These are phyloP conservation scores for Galeopsomyia nigrocyanea DNA, from an alignment of 2,888 invertebrate species.

Conservation along the genomic window DNA sequence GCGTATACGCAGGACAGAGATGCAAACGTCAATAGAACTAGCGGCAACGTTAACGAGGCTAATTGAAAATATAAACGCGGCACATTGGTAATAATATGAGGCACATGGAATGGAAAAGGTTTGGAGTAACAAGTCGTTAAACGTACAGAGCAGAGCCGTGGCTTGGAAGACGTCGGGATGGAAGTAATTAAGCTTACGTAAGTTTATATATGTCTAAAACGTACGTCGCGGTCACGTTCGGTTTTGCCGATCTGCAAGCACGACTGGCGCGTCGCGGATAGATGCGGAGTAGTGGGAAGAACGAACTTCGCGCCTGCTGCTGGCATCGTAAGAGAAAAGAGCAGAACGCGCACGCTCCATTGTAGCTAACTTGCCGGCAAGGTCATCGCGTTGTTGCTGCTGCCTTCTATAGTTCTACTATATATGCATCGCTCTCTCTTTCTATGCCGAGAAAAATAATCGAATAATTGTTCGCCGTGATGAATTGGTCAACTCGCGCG, in stretches of 20 bases:
- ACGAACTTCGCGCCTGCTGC: slow-evolving; percentile 15
- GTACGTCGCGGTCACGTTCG: neutral
- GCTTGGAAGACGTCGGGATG: neutral
- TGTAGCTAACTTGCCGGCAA: slow-evolving; percentile 14
- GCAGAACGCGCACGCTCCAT: neutral
- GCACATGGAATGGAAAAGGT: neutral
- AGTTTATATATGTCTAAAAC: slow-evolving; percentile 22
- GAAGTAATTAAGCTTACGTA: slow-evolving; percentile 21
- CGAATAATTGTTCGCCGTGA: slow-evolving; percentile 39
- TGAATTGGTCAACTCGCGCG: slow-evolving; percentile 25
- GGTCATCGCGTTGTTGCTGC: slow-evolving; percentile 6
- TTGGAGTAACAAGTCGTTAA: neutral
- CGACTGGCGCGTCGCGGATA: too few species aligned
- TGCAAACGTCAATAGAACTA: neutral
- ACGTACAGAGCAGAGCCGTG: neutral
- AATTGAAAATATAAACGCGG: neutral
- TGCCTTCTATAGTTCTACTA: too few species aligned
- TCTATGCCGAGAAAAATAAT: slow-evolving; percentile 38
- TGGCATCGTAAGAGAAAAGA: neutral
- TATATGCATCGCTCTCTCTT: too few species aligned
- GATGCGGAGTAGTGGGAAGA: neutral
- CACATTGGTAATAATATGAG: slow-evolving; percentile 2
- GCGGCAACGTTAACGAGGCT: too few species aligned
- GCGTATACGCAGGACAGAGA: neutral
- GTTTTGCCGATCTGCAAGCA: too few species aligned